These are phyloP conservation scores for Pangasianodon gigas DNA, from an alignment of 2,113 vertebrate species.

Conservation along the genomic window DNA sequence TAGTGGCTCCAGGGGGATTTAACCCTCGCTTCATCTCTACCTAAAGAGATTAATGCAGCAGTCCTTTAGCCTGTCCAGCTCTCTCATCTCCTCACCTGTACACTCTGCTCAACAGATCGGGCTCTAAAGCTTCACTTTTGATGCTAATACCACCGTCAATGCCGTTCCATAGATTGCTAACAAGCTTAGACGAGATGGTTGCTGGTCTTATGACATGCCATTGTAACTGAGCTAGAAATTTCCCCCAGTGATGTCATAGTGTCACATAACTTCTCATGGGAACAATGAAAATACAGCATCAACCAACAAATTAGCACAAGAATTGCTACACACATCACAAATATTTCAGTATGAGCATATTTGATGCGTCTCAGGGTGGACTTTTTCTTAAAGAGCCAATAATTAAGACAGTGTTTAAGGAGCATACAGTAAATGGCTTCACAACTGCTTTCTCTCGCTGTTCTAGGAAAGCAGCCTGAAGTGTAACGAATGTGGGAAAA, in stretches of 20 bases:
- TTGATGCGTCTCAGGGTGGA: background rate
- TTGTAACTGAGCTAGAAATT: background rate
- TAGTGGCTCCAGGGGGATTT: background rate
- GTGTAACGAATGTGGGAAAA: conserved; percentile 71
- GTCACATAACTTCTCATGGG: background rate
- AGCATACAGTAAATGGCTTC: background rate
- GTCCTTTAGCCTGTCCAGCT: background rate
- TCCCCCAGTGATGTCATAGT: background rate
- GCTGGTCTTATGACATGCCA: background rate
- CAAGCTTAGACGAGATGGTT: background rate
- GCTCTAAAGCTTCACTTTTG: background rate
- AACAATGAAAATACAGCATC: background rate
- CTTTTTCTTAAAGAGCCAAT: background rate
- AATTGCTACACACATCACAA: background rate
- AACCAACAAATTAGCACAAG: background rate
- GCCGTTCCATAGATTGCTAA: background rate
- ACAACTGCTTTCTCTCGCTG: background rate
- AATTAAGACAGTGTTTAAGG: background rate
- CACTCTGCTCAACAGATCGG: background rate
- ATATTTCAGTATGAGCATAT: background rate
- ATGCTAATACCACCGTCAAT: background rate
- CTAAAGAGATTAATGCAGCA: background rate
- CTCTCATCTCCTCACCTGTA: background rate
- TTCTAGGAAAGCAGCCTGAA: conserved; percentile 57
- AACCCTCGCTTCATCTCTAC: background rate